Conservation (phyloP, 2,113 vertebrate species). For the Choloepus hoffmanni region DNA sequence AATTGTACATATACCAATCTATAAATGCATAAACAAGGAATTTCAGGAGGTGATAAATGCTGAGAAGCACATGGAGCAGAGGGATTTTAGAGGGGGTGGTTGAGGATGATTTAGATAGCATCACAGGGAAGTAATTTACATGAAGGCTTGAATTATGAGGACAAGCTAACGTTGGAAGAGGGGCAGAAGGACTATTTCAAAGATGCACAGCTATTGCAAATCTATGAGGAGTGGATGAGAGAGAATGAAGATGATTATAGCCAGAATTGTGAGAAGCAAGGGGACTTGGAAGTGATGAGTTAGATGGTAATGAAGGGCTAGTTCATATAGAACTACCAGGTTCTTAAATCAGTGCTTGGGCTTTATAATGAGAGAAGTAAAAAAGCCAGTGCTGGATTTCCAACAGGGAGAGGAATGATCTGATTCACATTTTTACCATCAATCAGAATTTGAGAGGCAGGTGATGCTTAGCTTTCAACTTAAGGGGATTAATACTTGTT, state of each 20-base stretch:
- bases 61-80: too few relatives aligned
- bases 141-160: not conserved
- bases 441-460: too few relatives aligned
- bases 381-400: not conserved
- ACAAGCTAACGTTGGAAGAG: not conserved
- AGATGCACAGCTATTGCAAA: too few relatives aligned
- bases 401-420: too few relatives aligned
- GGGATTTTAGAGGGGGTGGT: too few relatives aligned
- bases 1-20: too few relatives aligned
- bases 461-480: too few relatives aligned
- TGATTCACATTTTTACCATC: not conserved
- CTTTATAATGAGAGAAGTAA: not conserved
- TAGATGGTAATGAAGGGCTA: too few relatives aligned
- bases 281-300: not conserved
- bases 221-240: too few relatives aligned
- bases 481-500: not conserved
- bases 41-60: not conserved
- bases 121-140: not conserved
- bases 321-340: not conserved
- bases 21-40: not conserved
- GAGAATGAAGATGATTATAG: not conserved
- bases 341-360: not conserved
- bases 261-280: accelerated
- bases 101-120: not conserved
- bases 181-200: not conserved